Evolutionary conservation across 2,113 vertebrate genomes (phyloP).

Genomic region (Neoarius graeffei): DNA sequence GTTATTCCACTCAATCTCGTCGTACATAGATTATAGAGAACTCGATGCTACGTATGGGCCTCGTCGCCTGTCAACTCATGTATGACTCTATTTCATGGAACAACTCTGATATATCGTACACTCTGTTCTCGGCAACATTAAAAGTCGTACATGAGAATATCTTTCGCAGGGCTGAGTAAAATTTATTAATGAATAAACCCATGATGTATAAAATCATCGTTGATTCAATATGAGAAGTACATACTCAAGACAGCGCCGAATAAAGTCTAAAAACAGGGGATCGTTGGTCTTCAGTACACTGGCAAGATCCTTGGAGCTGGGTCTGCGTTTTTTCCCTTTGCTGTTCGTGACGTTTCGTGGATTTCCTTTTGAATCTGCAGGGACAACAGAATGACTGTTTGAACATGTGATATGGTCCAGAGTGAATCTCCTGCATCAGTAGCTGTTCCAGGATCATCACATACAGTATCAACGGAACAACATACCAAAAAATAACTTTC

Average conservation of each 20-base stretch:
- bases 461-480: neutral
- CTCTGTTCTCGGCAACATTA: neutral
- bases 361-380: slow-evolving; percentile 86
- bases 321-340: slow-evolving; percentile 84
- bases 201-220: neutral
- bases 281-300: slow-evolving; percentile 83
- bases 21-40: too few relatives aligned
- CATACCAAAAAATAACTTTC: slow-evolving; percentile 87
- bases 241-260: slow-evolving; percentile 84
- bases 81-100: too few relatives aligned
- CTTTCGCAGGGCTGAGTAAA: neutral
- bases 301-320: slow-evolving; percentile 84
- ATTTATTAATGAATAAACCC: neutral
- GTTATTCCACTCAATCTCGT: too few relatives aligned
- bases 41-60: too few relatives aligned
- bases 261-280: slow-evolving; percentile 84
- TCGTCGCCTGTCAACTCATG: too few relatives aligned
- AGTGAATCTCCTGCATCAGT: neutral
- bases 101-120: neutral
- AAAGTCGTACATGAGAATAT: neutral
- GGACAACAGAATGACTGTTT: slow-evolving; percentile 19
- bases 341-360: slow-evolving; percentile 86
- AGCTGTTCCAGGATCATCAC: neutral
- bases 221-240: slow-evolving; percentile 14
- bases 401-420: neutral